Conservation (phyloP, 2,888 invertebrate species). For the Strigamia crassipes region DNA sequence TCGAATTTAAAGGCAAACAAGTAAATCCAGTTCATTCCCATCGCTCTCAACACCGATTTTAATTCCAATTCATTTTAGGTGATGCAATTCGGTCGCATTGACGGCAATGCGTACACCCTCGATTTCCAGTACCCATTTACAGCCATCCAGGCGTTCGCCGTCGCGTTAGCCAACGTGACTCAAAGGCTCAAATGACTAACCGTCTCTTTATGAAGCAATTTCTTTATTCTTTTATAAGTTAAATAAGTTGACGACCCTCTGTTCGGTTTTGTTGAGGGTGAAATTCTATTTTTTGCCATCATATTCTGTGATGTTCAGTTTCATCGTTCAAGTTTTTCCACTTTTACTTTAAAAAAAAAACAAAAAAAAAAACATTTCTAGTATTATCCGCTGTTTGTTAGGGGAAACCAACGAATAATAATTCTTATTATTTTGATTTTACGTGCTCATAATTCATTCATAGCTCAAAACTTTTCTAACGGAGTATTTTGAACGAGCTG, state of each 20-base stretch:
- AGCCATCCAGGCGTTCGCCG: constrained; percentile 96
- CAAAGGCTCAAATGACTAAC: constrained; percentile 79
- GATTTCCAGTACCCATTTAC: constrained; percentile 99
- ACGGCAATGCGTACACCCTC: constrained; percentile 96
- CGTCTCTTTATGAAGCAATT: constrained; percentile 33
- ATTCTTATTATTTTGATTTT: neutral
- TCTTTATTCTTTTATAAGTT: neutral
- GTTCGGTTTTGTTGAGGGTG: neutral
- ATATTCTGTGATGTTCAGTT: constrained; percentile 36
- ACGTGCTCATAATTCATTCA: constrained; percentile 27
- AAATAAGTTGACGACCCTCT: neutral
- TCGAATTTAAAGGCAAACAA: constrained; percentile 95
- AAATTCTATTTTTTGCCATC: constrained; percentile 35
- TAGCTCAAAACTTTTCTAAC: constrained; percentile 33
- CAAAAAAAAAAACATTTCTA: neutral
- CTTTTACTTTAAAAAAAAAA: neutral
- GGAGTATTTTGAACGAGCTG: constrained; percentile 25
- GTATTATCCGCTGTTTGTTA: neutral
- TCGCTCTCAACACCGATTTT: too few relatives aligned
- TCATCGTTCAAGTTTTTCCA: constrained; percentile 3
- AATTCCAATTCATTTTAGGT: constrained; percentile 68
- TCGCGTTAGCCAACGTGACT: constrained; percentile 94
- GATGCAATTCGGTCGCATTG: constrained; percentile 99
- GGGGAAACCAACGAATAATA: neutral
- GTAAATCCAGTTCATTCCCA: too few relatives aligned